These are phyloP conservation scores for Diachrysia chrysitis DNA, from an alignment of 2,888 invertebrate genomes.

Conservation along the genomic window DNA sequence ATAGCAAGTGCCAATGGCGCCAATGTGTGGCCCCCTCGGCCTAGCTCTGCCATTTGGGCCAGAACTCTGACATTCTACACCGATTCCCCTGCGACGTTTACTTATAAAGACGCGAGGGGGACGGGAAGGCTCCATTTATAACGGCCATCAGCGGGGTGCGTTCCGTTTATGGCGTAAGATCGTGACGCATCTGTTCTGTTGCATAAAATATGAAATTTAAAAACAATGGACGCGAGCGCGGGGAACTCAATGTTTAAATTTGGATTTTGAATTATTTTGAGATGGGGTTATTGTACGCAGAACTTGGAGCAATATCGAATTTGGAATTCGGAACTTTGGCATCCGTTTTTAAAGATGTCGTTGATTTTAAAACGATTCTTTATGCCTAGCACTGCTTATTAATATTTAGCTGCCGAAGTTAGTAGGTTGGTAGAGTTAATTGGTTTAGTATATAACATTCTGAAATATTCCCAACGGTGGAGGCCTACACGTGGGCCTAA, in stretches of 20 bases:
- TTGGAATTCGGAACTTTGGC: neutral
- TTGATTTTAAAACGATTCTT: neutral
- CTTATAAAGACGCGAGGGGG: slow-evolving; percentile 68
- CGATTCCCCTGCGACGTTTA: slow-evolving; percentile 66
- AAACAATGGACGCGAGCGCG: slow-evolving; percentile 71
- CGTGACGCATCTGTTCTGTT: slow-evolving; percentile 86
- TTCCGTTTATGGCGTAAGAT: slow-evolving; percentile 81
- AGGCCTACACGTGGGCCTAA: slow-evolving; percentile 41
- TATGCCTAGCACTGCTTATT: too few species aligned
- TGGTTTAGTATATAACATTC: slow-evolving; percentile 8
- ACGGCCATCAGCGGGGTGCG: slow-evolving; percentile 77
- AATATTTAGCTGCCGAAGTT: too few species aligned
- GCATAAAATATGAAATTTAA: slow-evolving; percentile 82
- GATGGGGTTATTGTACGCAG: slow-evolving; percentile 29
- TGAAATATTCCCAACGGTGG: slow-evolving; percentile 23
- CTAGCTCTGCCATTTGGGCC: slow-evolving; percentile 70
- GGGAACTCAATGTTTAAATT: slow-evolving; percentile 46
- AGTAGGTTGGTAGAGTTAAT: too few species aligned
- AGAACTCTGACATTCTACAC: slow-evolving; percentile 76
- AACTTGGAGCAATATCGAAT: slow-evolving; percentile 14
- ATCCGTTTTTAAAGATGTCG: neutral
- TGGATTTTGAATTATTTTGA: slow-evolving; percentile 45
- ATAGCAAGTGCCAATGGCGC: slow-evolving; percentile 85
- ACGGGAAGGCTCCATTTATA: slow-evolving; percentile 67
- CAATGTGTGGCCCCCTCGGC: slow-evolving; percentile 80